Percentiles rank a stretch among this genome's conserved stretches.
These are phyloP conservation scores for Catostomus latipinnis DNA, from an alignment of 2,797 vertebrate genomes.

Conservation along the genomic window DNA sequence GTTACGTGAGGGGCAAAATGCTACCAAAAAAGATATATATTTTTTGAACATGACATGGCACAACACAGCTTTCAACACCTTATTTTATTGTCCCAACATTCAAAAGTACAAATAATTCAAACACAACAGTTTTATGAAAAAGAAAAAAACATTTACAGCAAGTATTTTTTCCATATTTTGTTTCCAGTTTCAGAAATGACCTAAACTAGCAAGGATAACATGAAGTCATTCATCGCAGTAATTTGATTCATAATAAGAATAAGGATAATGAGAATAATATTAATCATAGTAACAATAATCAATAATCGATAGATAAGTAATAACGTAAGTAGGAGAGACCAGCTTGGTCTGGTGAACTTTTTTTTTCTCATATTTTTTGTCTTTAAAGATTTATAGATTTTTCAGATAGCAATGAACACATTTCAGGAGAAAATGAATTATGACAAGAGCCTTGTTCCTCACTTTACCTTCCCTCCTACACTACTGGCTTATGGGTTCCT, in stretches of 20 bases:
- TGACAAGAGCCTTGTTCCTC: slow-evolving; percentile 94
- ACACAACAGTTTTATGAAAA: slow-evolving; percentile 99
- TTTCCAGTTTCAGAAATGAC: slow-evolving; percentile 99
- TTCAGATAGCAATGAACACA: slow-evolving; percentile 97
- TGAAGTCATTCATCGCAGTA: slow-evolving; percentile 98
- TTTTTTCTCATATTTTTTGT: slow-evolving; percentile 70
- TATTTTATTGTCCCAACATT: slow-evolving; percentile 99
- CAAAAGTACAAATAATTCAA: slow-evolving; percentile 99
- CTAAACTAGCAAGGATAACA: slow-evolving; percentile 99
- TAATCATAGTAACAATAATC: slow-evolving; percentile 87
- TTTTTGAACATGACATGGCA: slow-evolving; percentile 62
- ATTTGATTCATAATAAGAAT: slow-evolving; percentile 89
- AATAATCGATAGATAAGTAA: slow-evolving; percentile 84
- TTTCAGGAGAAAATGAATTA: slow-evolving; percentile 95
- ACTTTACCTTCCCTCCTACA: slow-evolving; percentile 92
- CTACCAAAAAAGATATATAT: background rate
- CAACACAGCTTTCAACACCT: slow-evolving; percentile 97
- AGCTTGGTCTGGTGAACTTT: slow-evolving; percentile 90
- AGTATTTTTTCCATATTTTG: slow-evolving; percentile 82
- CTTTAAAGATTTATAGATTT: slow-evolving; percentile 87
- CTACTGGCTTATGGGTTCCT: slow-evolving; percentile 85
- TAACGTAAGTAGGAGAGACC: slow-evolving; percentile 97
- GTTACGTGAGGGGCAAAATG: background rate
- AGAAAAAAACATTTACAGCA: slow-evolving; percentile 98
- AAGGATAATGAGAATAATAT: slow-evolving; percentile 88